Percentiles rank a stretch among this genome's conserved stretches.
These are phyloP conservation scores for Papilio elwesi DNA, from an alignment of 2,888 invertebrate species.

Conservation along the genomic window DNA sequence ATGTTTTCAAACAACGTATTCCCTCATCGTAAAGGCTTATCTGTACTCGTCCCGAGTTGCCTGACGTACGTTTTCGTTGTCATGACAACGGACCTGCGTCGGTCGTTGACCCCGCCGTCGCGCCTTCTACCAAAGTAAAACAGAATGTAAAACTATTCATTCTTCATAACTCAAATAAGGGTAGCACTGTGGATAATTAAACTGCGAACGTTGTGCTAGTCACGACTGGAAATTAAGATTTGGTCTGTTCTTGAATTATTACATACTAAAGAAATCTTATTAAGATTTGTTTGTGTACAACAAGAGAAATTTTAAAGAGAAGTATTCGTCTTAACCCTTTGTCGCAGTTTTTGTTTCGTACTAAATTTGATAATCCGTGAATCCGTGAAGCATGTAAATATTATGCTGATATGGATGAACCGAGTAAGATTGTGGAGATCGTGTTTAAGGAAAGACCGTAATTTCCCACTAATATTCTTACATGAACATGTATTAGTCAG, in stretches of 20 bases:
- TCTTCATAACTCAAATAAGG: slow-evolving; percentile 64
- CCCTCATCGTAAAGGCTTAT: slow-evolving; percentile 33
- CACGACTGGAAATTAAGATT: slow-evolving; percentile 50
- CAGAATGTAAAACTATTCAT: slow-evolving; percentile 71
- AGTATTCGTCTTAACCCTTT: too few species aligned
- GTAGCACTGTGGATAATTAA: slow-evolving; percentile 54
- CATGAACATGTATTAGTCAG: too few species aligned
- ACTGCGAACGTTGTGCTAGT: slow-evolving; percentile 50
- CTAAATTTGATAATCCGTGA: too few species aligned
- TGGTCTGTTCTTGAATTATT: slow-evolving; percentile 23
- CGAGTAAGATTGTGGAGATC: too few species aligned
- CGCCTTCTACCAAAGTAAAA: slow-evolving; percentile 71
- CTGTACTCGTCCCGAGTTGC: slow-evolving; percentile 33
- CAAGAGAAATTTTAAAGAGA: too few species aligned
- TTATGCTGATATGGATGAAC: too few species aligned
- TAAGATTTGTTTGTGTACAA: too few species aligned
- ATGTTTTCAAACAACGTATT: slow-evolving; percentile 26
- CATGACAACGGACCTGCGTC: slow-evolving; percentile 71
- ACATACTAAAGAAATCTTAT: too few species aligned
- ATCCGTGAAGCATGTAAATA: too few species aligned
- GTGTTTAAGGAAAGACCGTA: too few species aligned
- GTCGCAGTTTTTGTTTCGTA: too few species aligned
- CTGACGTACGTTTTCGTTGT: slow-evolving; percentile 66
- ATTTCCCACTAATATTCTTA: too few species aligned
- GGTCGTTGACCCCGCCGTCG: slow-evolving; percentile 77